Percentiles rank a stretch among this genome's conserved stretches.
Conservation (phyloP, 2,888 invertebrate species). For the Phyto melanocephala region DNA sequence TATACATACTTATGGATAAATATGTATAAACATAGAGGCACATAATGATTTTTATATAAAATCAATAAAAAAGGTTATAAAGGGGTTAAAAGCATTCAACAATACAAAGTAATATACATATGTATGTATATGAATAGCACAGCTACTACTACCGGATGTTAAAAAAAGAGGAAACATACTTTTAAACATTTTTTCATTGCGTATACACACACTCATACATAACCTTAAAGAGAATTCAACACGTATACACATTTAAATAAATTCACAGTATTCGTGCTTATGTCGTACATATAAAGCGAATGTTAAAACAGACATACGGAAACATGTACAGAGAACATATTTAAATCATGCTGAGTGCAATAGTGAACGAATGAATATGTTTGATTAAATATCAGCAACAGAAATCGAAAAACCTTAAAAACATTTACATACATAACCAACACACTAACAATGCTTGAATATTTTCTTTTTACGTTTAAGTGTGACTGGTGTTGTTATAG, state of each 20-base stretch:
- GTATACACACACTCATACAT: background rate
- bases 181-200: background rate
- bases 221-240: background rate
- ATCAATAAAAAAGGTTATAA: constrained; percentile 14
- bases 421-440: constrained; percentile 19
- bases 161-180: background rate
- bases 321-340: no score
- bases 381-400: constrained; percentile 37
- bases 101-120: background rate
- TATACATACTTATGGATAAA: no score
- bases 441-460: background rate
- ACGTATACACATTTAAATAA: background rate
- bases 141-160: background rate
- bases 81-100: constrained; percentile 5
- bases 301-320: background rate
- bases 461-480: constrained; percentile 4
- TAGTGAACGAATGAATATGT: background rate
- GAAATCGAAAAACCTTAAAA: constrained; percentile 48
- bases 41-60: no score
- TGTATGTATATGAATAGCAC: background rate
- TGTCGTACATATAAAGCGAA: background rate
- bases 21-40: no score
- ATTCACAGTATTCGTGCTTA: background rate
- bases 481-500: background rate
- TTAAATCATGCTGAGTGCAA: constrained; percentile 4